phyloP scores from a whole-genome alignment of 2,113 vertebrate genomes.

The Myocastor coypus region DNA sequence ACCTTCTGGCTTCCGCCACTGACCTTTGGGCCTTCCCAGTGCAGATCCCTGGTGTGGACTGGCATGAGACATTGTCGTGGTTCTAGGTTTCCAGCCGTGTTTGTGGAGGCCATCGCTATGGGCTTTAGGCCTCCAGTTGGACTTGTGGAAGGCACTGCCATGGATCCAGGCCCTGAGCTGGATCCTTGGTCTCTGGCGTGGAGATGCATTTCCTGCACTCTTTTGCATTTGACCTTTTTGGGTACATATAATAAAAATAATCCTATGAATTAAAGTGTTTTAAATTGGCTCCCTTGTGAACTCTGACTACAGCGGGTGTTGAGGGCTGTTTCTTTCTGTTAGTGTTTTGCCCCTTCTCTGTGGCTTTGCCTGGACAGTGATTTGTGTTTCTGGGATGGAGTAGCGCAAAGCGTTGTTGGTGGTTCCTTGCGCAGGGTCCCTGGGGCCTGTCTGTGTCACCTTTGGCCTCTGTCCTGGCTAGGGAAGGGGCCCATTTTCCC shows the following conservation, averaged over 20 bases:
- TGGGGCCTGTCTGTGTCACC: background rate
- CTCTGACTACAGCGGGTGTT: background rate
- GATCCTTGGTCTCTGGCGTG: background rate
- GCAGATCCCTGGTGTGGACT: background rate
- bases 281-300: background rate
- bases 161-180: background rate
- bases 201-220: background rate
- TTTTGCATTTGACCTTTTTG: background rate
- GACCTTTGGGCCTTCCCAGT: too few relatives aligned
- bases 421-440: background rate
- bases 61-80: background rate
- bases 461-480: background rate
- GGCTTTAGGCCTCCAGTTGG: background rate
- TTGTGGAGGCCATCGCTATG: background rate
- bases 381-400: background rate
- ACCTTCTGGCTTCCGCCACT: background rate
- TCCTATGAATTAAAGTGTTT: background rate
- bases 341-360: background rate
- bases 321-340: background rate
- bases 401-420: background rate
- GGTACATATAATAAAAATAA: background rate
- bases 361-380: background rate
- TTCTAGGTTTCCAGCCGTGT: background rate
- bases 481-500: background rate
- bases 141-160: background rate